Evolutionary conservation across 2,888 invertebrate species (phyloP).

Genomic region (Noctua janthina): DNA sequence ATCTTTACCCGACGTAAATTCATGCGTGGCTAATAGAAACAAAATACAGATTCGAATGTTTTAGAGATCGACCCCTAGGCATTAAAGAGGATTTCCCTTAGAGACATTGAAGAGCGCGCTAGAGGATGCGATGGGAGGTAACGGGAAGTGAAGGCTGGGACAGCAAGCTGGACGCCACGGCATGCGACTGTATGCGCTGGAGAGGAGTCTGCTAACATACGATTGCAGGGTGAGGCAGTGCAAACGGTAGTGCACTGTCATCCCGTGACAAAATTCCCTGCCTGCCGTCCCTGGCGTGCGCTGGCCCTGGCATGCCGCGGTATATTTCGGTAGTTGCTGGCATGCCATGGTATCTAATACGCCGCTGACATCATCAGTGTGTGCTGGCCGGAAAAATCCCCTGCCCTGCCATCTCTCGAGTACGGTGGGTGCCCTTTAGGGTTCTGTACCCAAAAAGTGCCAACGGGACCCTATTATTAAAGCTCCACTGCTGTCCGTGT

Average conservation of each 20-base stretch:
- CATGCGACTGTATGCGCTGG: neutral
- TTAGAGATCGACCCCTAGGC: neutral
- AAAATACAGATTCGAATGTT: neutral
- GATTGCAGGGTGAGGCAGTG: neutral
- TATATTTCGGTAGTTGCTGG: neutral
- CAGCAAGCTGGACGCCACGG: neutral
- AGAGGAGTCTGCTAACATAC: neutral
- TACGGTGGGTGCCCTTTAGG: neutral
- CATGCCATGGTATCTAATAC: neutral
- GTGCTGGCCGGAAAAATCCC: neutral
- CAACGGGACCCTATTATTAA: neutral
- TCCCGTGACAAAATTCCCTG: neutral
- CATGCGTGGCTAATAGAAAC: neutral
- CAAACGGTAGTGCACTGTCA: neutral
- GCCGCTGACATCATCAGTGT: neutral
- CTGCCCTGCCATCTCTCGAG: neutral
- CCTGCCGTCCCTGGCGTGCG: neutral
- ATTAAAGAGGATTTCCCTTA: neutral
- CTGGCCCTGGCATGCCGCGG: neutral
- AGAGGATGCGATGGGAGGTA: neutral
- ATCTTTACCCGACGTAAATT: neutral
- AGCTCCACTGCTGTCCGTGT: neutral
- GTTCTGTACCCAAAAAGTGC: neutral
- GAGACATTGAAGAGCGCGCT: neutral
- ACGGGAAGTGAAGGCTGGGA: neutral